Conservation (phyloP, 2,113 vertebrate species). For the Tupaia tana region DNA sequence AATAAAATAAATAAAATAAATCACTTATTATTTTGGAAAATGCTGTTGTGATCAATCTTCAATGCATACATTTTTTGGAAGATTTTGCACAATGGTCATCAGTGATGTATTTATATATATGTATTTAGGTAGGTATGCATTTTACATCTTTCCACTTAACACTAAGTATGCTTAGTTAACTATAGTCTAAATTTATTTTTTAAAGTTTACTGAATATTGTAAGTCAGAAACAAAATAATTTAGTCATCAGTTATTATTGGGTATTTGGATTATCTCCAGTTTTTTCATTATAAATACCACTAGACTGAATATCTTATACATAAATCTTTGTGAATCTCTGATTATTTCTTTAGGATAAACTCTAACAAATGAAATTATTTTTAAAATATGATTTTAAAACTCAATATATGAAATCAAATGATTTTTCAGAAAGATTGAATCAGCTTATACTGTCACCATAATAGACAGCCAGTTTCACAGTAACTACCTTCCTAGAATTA, state of each 20-base stretch:
- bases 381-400: not conserved
- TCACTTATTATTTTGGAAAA: not conserved
- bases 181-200: not conserved
- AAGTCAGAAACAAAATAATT: not conserved
- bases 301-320: not conserved
- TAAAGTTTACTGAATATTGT: not conserved
- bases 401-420: not conserved
- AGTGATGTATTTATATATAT: no score
- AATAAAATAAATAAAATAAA: no score
- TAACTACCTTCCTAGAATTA: not conserved
- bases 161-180: not conserved
- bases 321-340: not conserved
- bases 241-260: not conserved
- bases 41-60: not conserved
- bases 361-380: not conserved
- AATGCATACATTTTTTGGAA: not conserved
- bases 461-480: not conserved
- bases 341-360: not conserved
- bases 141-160: not conserved
- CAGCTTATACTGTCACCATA: not conserved
- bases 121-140: no score
- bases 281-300: not conserved
- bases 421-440: not conserved
- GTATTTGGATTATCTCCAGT: not conserved
- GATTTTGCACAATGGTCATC: not conserved